Base-by-base conservation (phyloP, 2,113 vertebrate genomes). In the Diglossa brunneiventris region DNA sequence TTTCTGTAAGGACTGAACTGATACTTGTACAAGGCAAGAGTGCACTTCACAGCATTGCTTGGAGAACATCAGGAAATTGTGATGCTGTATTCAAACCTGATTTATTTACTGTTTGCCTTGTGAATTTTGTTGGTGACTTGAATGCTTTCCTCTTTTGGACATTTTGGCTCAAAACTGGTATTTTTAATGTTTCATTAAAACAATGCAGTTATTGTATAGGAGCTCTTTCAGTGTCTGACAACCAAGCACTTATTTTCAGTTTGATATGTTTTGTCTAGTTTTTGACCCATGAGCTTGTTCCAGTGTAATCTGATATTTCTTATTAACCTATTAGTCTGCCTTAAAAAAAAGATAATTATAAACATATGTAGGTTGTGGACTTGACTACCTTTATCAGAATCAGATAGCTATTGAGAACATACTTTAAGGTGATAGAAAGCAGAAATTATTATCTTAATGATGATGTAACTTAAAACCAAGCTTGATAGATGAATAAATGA, bases 241-340 rank as follows among this genome's bases (percentile, higher is more conserved):
- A 94, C 73, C 73, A 92, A 92, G 90, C 70, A 52, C 63, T 97
- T 95, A 97, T 95, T 97, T 97, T 97, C 91, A 74, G 27, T 96
- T 95, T 88, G 89, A 95, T 96, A 67, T 94, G 87, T 97, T 97
- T 97, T 97, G 90, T 96, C 87, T 98, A 82, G 80, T 91, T 97
- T 97, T 95, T 94, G 95, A 95, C 88, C 78, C 68, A 35, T 88
- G 80, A 95, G 80, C 87, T 96, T 89, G 89, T 97, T 93, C 82
- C 85, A 83, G 64, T 90, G 95, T 97, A 97, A 98, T 95, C 44
- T 93, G 95, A 97, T 97, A 96, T 96, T 96, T 96, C 75, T 97
- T 94, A 97, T 96, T 97, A 96, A 97, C 73, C 64, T 97, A 89
- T 89, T 95, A 96, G 83, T 97, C 63, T 73, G 62, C 79, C 89